Base-by-base conservation (phyloP, 2,797 vertebrate species). In the Pangasius mekongensis region DNA sequence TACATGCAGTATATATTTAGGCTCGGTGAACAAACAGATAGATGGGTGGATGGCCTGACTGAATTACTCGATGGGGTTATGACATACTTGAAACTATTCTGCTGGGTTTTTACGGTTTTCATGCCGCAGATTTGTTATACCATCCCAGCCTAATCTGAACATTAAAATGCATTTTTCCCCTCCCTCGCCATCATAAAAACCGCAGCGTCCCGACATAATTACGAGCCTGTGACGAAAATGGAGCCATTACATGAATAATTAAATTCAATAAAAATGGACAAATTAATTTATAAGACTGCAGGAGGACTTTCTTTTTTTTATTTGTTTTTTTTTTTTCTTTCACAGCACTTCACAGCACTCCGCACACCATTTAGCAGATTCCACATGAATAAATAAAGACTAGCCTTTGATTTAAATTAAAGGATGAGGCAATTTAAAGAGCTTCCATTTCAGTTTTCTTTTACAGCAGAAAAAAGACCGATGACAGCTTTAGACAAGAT, bases 171-270 rank as follows among this genome's bases (percentile, higher is more conserved):
- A 71, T 58, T 58, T 73, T 71, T 39, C 39, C 39, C 20, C 39
- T 83, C 20, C 80, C 52, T 3, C 22, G 11, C 39, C 14, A 18
- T 83, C 54, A 62, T n/a, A 43, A 66, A 83, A 54, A 16, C 27
- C 18, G 8, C 49, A 80, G 74, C 3, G 24, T 60, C 36, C 87
- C 58, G 87, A 67, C 62, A 58, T 85, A 78, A 78, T 85, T 85
- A 67, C 60, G 60, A 73, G 84, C 73, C 84, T 54, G 80, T 54
- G 83, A 69, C 58, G 36, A 76, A 73, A 49, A 3, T 52, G 86
- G 83, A 78, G 77, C 87, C 62, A 89, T 67, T 84, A 67, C 78
- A 89, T 91, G 84, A 91, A 91, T 91, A 89, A 90, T 90, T 90
- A 88, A 91, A 88, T 67, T 76, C 80, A 83, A 90, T 90, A 89